Conservation (phyloP, 1,140 invertebrate genomes). For the Ceratosolen solmsi region DNA sequence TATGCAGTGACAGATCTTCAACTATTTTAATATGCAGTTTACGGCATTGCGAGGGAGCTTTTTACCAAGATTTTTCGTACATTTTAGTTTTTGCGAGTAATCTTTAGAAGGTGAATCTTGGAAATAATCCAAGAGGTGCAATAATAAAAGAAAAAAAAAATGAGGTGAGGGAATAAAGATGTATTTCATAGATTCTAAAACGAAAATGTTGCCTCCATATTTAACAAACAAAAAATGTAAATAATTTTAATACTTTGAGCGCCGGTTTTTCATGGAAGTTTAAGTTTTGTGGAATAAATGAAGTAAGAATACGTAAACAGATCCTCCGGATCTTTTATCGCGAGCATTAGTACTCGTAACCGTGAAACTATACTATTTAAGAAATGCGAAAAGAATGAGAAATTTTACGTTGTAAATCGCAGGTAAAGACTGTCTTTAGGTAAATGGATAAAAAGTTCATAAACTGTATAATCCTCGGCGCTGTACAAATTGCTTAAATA, state of each 20-base stretch:
- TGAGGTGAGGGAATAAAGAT: neutral
- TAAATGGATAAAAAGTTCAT: neutral
- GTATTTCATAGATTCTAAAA: neutral
- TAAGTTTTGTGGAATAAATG: neutral
- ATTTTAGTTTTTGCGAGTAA: neutral
- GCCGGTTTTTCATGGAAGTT: neutral
- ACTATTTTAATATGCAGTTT: neutral
- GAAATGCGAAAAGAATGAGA: neutral
- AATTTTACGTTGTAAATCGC: neutral
- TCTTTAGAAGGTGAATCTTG: neutral
- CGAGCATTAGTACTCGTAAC: neutral
- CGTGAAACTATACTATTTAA: neutral
- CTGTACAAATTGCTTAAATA: slow-evolving; percentile 9
- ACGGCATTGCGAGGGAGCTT: neutral
- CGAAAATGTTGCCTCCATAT: neutral
- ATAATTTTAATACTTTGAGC: slow-evolving; percentile 1
- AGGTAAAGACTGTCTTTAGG: neutral
- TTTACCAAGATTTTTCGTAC: neutral
- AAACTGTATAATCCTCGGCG: neutral
- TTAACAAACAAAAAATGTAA: neutral
- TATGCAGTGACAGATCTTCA: neutral
- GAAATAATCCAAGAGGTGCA: neutral
- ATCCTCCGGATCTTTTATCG: neutral
- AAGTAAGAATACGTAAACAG: slow-evolving; percentile 8
- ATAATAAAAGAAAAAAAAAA: neutral